Base-by-base conservation (phyloP, 2,888 invertebrate species). In the Nomada fucata region DNA sequence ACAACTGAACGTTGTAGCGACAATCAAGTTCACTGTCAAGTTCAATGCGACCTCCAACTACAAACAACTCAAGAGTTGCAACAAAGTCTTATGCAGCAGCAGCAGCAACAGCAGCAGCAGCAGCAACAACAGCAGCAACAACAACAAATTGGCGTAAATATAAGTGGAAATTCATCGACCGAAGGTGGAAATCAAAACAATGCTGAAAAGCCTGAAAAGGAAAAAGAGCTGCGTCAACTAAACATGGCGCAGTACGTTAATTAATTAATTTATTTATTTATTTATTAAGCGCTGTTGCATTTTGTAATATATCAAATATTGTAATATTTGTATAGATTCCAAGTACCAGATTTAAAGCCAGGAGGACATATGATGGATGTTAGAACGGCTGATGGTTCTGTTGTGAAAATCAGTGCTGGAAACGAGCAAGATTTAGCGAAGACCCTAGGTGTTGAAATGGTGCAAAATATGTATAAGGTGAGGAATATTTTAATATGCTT, bases 391-490 rank as follows among this genome's bases (percentile, higher is more conserved):
- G 97, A 97, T 92, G 97, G 97, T 9, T 96, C 96, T 20, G 96
- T 97, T 3, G 96, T 97, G 26, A 97, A 97, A 94, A 96, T 97
- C 87, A 96, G 96, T 42, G 95, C 96, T 0, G 96, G 96, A 23
- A 95, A 94, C 84, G 95, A 95, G 78, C 95, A 95, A 90, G 95
- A 95, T 89, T 92, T 95, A 79, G 95, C 95, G 73, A 95, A 96
- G 94, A 94, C 95, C 3, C 94, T 96, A 75, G 95, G 96, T 0
- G 96, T 95, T 26, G 96, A 96, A 89, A 97, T 97, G 94, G 96
- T 97, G 86, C 96, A 97, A 93, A 97, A 96, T 91, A 96, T 97
- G 96, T 97, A 96, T 92, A 97, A 97, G 94, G 96, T 96, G 79
- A 85, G 72, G 36, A 60, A 71, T 23, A 36, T 71, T 10, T 4